Percentiles rank a stretch among this genome's conserved stretches.
phyloP scores from a whole-genome alignment of 2,797 vertebrate genomes.

The Oceanodroma leucorhoa region DNA sequence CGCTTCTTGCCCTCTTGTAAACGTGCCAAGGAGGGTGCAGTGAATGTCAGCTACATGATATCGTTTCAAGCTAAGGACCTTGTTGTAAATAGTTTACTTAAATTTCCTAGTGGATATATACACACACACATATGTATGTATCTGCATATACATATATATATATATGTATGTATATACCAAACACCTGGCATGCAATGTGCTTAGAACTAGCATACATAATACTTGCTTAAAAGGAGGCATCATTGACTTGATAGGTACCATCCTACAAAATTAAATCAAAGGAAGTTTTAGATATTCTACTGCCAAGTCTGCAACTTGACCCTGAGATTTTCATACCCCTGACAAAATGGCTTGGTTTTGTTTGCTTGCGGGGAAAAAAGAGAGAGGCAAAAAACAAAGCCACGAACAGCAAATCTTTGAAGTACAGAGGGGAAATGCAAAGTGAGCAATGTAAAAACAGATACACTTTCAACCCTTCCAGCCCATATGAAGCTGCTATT shows the following conservation, averaged over 20 bases:
- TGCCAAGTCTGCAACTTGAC: not conserved
- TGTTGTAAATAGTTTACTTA: not conserved
- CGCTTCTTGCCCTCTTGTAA: not conserved
- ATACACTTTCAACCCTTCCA: not conserved
- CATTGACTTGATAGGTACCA: not conserved
- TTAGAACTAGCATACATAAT: not conserved
- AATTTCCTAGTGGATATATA: not conserved
- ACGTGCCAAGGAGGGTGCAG: not conserved
- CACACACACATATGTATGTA: accelerated
- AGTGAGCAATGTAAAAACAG: not conserved
- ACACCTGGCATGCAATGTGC: not conserved
- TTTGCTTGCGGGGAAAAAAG: not conserved
- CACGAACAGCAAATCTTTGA: not conserved
- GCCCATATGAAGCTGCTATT: not conserved
- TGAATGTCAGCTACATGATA: not conserved
- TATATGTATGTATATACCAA: not conserved
- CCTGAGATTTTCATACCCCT: not conserved
- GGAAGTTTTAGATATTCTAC: not conserved
- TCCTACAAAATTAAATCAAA: not conserved
- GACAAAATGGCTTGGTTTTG: not conserved
- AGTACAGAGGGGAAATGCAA: not conserved
- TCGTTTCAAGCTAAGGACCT: not conserved
- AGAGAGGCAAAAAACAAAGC: not conserved
- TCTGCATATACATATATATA: not conserved
- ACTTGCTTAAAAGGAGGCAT: not conserved